Conservation (phyloP, 2,797 vertebrate genomes). For the Eleutherodactylus coqui region DNA sequence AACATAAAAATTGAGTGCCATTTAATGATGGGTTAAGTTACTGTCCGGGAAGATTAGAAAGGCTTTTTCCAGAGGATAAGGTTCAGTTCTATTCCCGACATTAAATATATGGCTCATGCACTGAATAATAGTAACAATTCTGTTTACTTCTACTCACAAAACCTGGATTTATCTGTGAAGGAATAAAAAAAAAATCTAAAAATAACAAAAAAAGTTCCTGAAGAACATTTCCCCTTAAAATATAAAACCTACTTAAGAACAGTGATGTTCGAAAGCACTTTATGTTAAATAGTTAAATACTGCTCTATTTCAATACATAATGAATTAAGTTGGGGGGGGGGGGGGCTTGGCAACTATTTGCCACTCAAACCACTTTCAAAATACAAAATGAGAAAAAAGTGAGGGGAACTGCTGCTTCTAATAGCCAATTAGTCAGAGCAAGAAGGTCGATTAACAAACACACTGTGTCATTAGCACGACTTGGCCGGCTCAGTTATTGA, state of each 20-base stretch:
- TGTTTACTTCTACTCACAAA: neutral
- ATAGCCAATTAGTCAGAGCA: constrained; percentile 59
- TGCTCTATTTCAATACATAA: constrained; percentile 36
- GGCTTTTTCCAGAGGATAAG: neutral
- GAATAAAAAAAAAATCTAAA: neutral
- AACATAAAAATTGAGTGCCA: neutral
- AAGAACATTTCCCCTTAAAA: neutral
- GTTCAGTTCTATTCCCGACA: no score
- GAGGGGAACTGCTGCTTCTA: constrained; percentile 32
- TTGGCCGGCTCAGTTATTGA: constrained; percentile 57
- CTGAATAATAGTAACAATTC: neutral
- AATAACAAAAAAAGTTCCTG: neutral
- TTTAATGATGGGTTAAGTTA: neutral
- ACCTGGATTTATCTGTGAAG: neutral
- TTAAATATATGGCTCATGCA: no score
- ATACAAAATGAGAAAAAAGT: constrained; percentile 20
- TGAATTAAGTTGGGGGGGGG: constrained; percentile 1
- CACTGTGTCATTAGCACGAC: constrained; percentile 57
- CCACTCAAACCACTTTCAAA: constrained; percentile 30
- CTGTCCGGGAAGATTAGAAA: neutral
- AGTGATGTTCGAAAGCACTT: no score
- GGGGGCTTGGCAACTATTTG: constrained; percentile 24
- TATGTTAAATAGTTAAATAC: neutral
- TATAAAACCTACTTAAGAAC: neutral
- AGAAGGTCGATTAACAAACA: constrained; percentile 54